Conservation (phyloP, 2,113 vertebrate species). For the Bungarus multicinctus region DNA sequence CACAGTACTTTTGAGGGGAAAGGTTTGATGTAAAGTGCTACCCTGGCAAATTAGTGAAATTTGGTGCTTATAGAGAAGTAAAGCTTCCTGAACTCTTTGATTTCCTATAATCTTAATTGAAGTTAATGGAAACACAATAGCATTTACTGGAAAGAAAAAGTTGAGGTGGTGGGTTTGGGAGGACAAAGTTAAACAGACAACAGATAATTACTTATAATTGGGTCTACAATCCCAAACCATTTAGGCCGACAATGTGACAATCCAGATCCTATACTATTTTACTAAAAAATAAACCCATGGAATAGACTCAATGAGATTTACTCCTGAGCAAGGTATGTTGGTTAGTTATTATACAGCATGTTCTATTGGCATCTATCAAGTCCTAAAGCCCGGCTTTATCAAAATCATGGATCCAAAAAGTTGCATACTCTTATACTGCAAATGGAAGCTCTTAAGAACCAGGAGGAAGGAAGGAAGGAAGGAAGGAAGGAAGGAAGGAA, state of each 20-base stretch:
- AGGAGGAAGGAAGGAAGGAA: neutral
- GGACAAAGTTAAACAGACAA: neutral
- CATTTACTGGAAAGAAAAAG: neutral
- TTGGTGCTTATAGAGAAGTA: neutral
- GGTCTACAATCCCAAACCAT: neutral
- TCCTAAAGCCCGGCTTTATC: neutral
- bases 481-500: neutral
- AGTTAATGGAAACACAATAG: neutral
- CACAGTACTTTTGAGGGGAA: neutral
- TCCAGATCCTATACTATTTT: neutral
- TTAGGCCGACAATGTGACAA: neutral
- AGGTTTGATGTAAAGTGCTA: neutral
- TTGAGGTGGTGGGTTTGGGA: neutral
- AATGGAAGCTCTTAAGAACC: neutral
- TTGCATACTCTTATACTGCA: neutral
- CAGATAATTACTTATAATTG: neutral
- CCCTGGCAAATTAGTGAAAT: neutral
- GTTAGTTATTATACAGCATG: neutral
- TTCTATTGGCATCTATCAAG: neutral
- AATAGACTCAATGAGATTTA: neutral
- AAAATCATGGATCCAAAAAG: neutral
- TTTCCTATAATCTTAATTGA: neutral
- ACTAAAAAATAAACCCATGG: neutral
- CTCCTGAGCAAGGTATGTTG: neutral
- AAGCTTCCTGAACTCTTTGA: neutral